A percentile compares a stretch with the other conserved stretches of the same genome.
phyloP scores from a whole-genome alignment of 2,888 invertebrate genomes.

The Molorchus minor region DNA sequence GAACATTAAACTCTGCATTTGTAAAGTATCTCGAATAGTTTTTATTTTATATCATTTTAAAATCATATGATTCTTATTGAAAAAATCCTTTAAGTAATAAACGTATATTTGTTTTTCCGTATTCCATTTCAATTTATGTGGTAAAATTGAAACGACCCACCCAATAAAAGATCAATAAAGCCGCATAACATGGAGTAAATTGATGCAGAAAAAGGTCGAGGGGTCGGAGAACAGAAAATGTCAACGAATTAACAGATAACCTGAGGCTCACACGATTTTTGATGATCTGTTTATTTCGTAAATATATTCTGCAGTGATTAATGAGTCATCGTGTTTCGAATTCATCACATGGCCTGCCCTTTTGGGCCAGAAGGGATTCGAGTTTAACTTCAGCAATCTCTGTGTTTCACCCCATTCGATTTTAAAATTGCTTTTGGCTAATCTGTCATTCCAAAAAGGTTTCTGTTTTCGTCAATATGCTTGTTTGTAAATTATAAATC shows the following conservation, averaged over 20 bases:
- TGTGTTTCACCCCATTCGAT: conserved; percentile 11
- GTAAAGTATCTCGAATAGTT: too few relatives aligned
- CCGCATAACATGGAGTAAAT: not conserved
- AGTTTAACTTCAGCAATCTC: conserved; percentile 3
- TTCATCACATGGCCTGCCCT: conserved; percentile 14
- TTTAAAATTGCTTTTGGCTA: conserved; percentile 11
- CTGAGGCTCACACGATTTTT: conserved; percentile 8
- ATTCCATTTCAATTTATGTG: too few relatives aligned
- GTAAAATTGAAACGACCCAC: too few relatives aligned
- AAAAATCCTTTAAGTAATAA: too few relatives aligned
- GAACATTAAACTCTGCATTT: too few relatives aligned
- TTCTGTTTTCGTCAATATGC: too few relatives aligned
- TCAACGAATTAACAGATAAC: conserved; percentile 16
- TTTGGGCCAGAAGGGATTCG: conserved; percentile 5
- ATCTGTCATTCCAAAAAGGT: too few relatives aligned
- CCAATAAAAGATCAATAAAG: too few relatives aligned
- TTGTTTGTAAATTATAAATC: too few relatives aligned
- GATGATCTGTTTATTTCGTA: conserved; percentile 20
- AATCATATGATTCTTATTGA: too few relatives aligned
- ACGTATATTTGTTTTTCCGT: too few relatives aligned
- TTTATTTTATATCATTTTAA: too few relatives aligned
- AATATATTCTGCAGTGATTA: conserved; percentile 21
- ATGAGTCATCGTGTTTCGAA: conserved; percentile 17
- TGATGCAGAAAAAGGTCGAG: conserved; percentile 4
- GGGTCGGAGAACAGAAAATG: not conserved